Conservation (phyloP, 2,888 invertebrate genomes). For the Tetramorium bicarinatum region DNA sequence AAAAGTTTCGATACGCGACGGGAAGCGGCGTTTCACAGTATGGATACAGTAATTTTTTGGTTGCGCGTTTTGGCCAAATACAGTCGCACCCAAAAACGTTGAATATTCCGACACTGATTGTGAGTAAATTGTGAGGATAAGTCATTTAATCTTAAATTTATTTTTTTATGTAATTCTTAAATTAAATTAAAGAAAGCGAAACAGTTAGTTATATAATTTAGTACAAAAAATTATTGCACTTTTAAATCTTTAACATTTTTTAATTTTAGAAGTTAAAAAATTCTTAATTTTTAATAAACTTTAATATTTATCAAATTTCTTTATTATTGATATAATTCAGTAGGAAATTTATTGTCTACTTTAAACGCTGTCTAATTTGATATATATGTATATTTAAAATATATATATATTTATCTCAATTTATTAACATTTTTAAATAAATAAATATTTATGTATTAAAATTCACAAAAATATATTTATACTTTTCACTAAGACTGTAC, state of each 20-base stretch:
- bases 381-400: background rate
- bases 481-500: conserved; percentile 8
- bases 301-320: background rate
- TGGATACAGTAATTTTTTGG: conserved; percentile 33
- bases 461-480: background rate
- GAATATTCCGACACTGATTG: no score
- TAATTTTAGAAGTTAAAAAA: background rate
- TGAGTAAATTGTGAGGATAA: background rate
- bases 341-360: background rate
- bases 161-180: no score
- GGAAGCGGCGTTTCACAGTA: conserved; percentile 8
- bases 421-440: background rate
- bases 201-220: background rate
- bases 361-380: background rate
- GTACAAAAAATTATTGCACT: background rate
- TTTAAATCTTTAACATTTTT: background rate
- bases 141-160: background rate
- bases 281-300: background rate
- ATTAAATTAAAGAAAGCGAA: background rate
- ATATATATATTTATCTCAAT: background rate
- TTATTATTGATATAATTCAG: background rate
- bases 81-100: background rate
- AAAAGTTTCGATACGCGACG: conserved; percentile 42
- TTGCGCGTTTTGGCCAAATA: background rate
- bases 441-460: background rate